Conservation (phyloP, 2,888 invertebrate species). For the Syritta pipiens region DNA sequence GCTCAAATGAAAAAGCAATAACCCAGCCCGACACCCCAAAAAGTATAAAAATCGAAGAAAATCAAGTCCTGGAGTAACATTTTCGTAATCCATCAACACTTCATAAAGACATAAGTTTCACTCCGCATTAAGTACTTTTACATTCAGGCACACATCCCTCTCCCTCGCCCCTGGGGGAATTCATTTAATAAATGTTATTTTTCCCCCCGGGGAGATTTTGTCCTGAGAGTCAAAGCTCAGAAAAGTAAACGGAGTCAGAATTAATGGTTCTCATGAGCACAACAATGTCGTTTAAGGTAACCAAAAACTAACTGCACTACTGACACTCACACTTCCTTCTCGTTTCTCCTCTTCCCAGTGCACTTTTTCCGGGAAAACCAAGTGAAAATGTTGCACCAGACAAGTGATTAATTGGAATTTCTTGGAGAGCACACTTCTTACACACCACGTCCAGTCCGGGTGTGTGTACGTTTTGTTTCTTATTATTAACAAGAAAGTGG, state of each 20-base stretch:
- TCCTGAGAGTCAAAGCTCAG: constrained; percentile 48
- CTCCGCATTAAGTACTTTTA: constrained; percentile 18
- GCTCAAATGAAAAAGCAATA: neutral
- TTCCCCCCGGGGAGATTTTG: constrained; percentile 6
- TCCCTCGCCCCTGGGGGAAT: too few species aligned
- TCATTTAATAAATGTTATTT: constrained; percentile 57
- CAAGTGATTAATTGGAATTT: constrained; percentile 68
- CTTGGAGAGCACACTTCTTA: constrained; percentile 32
- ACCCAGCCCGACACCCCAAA: neutral
- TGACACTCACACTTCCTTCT: too few species aligned
- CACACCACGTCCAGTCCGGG: neutral
- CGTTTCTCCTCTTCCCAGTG: too few species aligned
- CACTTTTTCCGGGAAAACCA: too few species aligned
- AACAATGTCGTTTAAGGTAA: constrained; percentile 66
- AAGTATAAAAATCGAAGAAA: constrained; percentile 9
- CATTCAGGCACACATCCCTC: constrained; percentile 28
- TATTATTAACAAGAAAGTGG: constrained; percentile 52
- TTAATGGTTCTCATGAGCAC: constrained; percentile 63
- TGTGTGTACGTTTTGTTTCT: constrained; percentile 37
- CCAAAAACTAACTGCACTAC: constrained; percentile 56
- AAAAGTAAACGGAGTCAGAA: constrained; percentile 53
- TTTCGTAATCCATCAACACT: constrained; percentile 34
- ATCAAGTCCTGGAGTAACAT: constrained; percentile 5
- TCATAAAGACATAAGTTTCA: constrained; percentile 15
- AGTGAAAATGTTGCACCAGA: constrained; percentile 57